Percentiles rank a stretch among this genome's conserved stretches.
These are phyloP conservation scores for Plemyria rubiginata DNA, from an alignment of 2,888 invertebrate species.

Conservation along the genomic window DNA sequence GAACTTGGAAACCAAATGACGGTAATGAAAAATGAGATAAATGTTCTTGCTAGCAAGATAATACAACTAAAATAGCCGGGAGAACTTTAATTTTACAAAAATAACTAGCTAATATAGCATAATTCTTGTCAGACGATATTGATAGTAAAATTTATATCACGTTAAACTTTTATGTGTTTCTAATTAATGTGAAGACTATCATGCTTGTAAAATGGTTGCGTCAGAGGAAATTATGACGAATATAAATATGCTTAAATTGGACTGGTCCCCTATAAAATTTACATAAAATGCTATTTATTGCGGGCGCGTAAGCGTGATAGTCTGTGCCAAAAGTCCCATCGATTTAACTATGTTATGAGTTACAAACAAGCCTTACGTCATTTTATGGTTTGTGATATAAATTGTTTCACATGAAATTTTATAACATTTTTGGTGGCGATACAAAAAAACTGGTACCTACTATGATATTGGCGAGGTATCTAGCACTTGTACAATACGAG, in stretches of 20 bases:
- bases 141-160: conserved; percentile 1
- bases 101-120: background rate
- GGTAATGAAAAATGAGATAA: no score
- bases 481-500: no score
- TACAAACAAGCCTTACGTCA: conserved; percentile 8
- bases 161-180: conserved; percentile 14
- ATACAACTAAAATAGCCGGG: no score
- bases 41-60: background rate
- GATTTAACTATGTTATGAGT: conserved; percentile 19
- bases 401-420: no score
- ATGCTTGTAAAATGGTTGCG: conserved; percentile 35
- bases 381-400: background rate
- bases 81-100: no score
- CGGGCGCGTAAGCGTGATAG: conserved; percentile 33
- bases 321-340: conserved; percentile 39
- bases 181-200: conserved; percentile 18
- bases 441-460: no score
- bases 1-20: no score
- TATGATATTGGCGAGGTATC: no score
- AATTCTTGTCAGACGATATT: background rate
- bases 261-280: conserved; percentile 37
- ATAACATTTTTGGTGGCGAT: background rate
- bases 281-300: conserved; percentile 41
- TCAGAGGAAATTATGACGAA: conserved; percentile 36
- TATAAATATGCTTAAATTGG: conserved; percentile 38